A percentile compares a stretch with the other conserved stretches of the same genome.
Conservation (phyloP, 2,888 invertebrate genomes). For the Disparrhopalites patrizii region DNA sequence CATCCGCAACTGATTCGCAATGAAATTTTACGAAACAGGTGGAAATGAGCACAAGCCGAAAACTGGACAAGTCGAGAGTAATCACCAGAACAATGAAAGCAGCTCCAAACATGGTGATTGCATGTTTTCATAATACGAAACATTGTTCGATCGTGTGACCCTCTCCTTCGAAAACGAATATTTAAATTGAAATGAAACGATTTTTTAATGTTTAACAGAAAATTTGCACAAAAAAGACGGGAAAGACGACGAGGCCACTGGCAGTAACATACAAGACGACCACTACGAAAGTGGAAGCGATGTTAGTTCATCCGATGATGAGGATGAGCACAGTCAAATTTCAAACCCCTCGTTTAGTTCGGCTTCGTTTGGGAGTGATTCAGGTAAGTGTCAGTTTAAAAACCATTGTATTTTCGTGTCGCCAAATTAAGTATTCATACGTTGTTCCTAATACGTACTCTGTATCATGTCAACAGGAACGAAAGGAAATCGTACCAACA, state of each 20-base stretch:
- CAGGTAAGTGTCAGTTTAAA: slow-evolving; percentile 42
- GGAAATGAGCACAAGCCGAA: background rate
- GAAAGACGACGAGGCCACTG: slow-evolving; percentile 9
- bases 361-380: slow-evolving; percentile 43
- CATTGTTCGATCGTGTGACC: background rate
- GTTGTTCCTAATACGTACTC: no score
- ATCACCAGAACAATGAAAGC: background rate
- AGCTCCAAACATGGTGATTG: background rate
- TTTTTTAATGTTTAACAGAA: slow-evolving; percentile 12
- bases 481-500: background rate
- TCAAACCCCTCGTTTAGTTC: slow-evolving; percentile 45
- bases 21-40: no score
- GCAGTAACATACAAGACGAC: slow-evolving; percentile 32
- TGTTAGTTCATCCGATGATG: slow-evolving; percentile 75
- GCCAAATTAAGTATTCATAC: no score
- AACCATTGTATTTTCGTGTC: no score
- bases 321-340: slow-evolving; percentile 55
- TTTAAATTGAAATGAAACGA: no score
- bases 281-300: slow-evolving; percentile 79
- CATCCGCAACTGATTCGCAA: no score
- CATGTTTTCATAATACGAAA: no score
- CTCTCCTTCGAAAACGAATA: background rate
- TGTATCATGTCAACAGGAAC: no score
- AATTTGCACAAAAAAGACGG: slow-evolving; percentile 27
- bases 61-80: background rate